These are phyloP conservation scores for Ptilonorhynchus violaceus DNA, from an alignment of 2,113 vertebrate genomes.

Conservation along the genomic window DNA sequence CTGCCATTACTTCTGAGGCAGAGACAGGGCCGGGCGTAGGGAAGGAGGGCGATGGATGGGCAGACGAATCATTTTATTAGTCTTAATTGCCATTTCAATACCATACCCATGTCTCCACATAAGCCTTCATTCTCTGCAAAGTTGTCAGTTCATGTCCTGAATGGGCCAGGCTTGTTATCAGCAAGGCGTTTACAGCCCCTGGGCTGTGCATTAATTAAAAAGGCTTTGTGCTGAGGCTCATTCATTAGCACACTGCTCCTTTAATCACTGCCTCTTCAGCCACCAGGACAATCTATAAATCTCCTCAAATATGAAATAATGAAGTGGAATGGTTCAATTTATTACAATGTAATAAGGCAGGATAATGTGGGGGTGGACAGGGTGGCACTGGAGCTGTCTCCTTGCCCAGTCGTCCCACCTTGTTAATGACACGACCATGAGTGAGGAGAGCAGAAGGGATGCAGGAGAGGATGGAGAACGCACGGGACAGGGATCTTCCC, in stretches of 20 bases:
- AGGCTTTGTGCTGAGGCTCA: conserved; percentile 67
- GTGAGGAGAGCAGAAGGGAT: background rate
- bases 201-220: conserved; percentile 76
- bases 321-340: conserved; percentile 80
- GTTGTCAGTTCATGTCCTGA: conserved; percentile 70
- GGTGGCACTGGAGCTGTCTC: conserved; percentile 26
- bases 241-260: conserved; percentile 74
- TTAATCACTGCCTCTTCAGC: conserved; percentile 81
- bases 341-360: conserved; percentile 76
- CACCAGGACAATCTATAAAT: conserved; percentile 82
- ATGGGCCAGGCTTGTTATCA: conserved; percentile 72
- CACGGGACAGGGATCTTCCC: accelerated
- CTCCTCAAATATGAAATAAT: conserved; percentile 83
- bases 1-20: background rate
- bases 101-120: conserved; percentile 3
- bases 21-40: background rate
- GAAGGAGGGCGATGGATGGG: background rate
- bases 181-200: conserved; percentile 69
- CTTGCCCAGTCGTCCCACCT: conserved; percentile 54
- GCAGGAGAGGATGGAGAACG: accelerated
- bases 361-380: conserved; percentile 67
- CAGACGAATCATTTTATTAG: conserved; percentile 11
- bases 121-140: conserved; percentile 58
- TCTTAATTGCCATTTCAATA: conserved; percentile 66
- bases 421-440: background rate